These are phyloP conservation scores for Oeneis ivallda DNA, from an alignment of 2,888 invertebrate genomes.

Conservation along the genomic window DNA sequence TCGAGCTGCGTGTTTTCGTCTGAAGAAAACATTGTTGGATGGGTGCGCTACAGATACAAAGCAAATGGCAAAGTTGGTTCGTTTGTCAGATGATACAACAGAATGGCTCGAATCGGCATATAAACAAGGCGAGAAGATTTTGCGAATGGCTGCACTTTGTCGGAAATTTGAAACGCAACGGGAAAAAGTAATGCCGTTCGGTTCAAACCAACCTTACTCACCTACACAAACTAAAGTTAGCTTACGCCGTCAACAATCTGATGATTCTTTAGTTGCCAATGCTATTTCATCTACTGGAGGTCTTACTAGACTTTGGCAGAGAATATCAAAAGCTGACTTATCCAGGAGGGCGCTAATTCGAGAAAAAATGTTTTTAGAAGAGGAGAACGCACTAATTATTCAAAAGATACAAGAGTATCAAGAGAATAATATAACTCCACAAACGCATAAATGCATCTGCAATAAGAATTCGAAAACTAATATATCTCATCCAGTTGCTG, in stretches of 20 bases:
- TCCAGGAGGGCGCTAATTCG: slow-evolving; percentile 62
- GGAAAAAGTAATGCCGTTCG: slow-evolving; percentile 75
- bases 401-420: slow-evolving; percentile 48
- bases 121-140: slow-evolving; percentile 76
- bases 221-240: slow-evolving; percentile 51
- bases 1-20: slow-evolving; percentile 58
- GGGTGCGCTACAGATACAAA: slow-evolving; percentile 58
- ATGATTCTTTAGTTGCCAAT: slow-evolving; percentile 60
- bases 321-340: slow-evolving; percentile 67
- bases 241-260: slow-evolving; percentile 52
- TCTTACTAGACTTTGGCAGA: slow-evolving; percentile 68
- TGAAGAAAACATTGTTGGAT: slow-evolving; percentile 57
- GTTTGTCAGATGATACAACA: slow-evolving; percentile 62
- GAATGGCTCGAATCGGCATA: slow-evolving; percentile 65
- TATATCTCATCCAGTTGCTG: slow-evolving; percentile 49
- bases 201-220: slow-evolving; percentile 52
- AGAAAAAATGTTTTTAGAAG: slow-evolving; percentile 63
- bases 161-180: slow-evolving; percentile 80
- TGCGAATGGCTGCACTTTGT: slow-evolving; percentile 77
- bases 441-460: slow-evolving; percentile 52
- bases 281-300: slow-evolving; percentile 63
- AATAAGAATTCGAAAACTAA: slow-evolving; percentile 37
- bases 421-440: slow-evolving; percentile 48
- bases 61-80: slow-evolving; percentile 59
- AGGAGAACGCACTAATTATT: slow-evolving; percentile 60